A percentile compares a stretch with the other conserved stretches of the same genome.
These are phyloP conservation scores for Naso thynnoides DNA, from an alignment of 2,797 vertebrate species.

Conservation along the genomic window DNA sequence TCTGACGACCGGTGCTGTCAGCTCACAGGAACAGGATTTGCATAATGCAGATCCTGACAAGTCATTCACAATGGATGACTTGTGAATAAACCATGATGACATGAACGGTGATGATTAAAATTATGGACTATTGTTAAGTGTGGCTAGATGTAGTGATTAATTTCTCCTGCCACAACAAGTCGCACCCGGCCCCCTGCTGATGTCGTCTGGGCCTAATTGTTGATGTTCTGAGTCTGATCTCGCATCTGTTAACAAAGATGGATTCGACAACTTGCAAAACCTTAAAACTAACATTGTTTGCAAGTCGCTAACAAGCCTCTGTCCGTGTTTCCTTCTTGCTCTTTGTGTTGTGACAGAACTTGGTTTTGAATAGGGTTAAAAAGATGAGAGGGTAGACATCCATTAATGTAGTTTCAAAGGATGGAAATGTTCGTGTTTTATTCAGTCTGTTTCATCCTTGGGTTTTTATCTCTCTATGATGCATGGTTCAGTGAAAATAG, in stretches of 20 bases:
- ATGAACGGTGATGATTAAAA: constrained; percentile 60
- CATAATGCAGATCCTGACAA: constrained; percentile 64
- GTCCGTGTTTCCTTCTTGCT: constrained; percentile 18
- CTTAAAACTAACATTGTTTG: constrained; percentile 53
- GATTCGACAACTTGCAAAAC: constrained; percentile 62
- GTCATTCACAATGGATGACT: constrained; percentile 59
- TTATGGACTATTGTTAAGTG: constrained; percentile 68
- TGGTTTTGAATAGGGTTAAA: constrained; percentile 22
- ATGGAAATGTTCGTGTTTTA: constrained; percentile 43
- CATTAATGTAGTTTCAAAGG: constrained; percentile 38
- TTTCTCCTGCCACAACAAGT: constrained; percentile 59
- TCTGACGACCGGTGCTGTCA: constrained; percentile 46
- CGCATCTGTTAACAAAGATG: constrained; percentile 57
- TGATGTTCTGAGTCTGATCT: constrained; percentile 48
- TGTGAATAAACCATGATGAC: constrained; percentile 63
- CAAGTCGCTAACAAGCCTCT: constrained; percentile 41
- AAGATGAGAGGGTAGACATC: constrained; percentile 37
- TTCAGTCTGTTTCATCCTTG: constrained; percentile 46
- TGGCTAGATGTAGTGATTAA: constrained; percentile 64
- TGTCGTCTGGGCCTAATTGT: constrained; percentile 52
- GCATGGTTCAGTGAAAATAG: constrained; percentile 34
- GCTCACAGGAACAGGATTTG: constrained; percentile 54
- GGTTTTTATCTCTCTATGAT: constrained; percentile 40
- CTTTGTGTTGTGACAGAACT: constrained; percentile 26
- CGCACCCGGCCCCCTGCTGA: constrained; percentile 51